These are phyloP conservation scores for Scaptodrosophila lebanonensis DNA, from an alignment of 1,140 invertebrate species.

Conservation along the genomic window DNA sequence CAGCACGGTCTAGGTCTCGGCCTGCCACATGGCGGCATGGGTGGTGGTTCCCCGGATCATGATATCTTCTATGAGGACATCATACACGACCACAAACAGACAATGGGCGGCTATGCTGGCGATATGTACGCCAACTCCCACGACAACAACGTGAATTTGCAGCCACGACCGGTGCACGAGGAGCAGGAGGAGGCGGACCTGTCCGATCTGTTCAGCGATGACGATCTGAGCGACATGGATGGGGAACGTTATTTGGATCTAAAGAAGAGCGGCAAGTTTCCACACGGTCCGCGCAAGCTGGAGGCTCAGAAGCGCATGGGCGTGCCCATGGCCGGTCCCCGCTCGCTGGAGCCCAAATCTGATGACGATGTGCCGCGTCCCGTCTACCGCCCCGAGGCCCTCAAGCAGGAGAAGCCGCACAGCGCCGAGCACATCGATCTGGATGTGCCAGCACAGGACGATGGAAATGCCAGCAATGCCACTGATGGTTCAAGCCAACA, in stretches of 20 bases:
- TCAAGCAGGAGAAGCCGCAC: conserved; percentile 31
- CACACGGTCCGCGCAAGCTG: conserved; percentile 87
- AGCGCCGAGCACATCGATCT: conserved; percentile 70
- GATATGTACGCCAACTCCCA: conserved; percentile 46
- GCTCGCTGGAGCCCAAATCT: conserved; percentile 77
- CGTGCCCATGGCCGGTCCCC: conserved; percentile 80
- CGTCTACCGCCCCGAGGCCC: conserved; percentile 62
- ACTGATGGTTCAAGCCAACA: conserved; percentile 13
- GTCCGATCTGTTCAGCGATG: conserved; percentile 66
- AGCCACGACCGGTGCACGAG: conserved; percentile 70
- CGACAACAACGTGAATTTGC: conserved; percentile 64
- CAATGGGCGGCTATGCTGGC: conserved; percentile 36
- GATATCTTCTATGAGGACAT: conserved; percentile 82
- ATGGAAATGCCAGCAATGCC: conserved; percentile 17
- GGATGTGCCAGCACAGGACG: conserved; percentile 39
- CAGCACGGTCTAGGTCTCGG: conserved; percentile 29
- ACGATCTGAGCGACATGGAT: conserved; percentile 62
- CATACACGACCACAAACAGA: conserved; percentile 78
- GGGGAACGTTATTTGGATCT: conserved; percentile 65
- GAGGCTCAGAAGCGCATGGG: conserved; percentile 78
- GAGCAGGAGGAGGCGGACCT: conserved; percentile 67
- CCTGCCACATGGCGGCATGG: conserved; percentile 8
- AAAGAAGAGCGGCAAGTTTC: conserved; percentile 84
- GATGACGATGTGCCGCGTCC: conserved; percentile 49
- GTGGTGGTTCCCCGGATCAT: conserved; percentile 60